A percentile compares a stretch with the other conserved stretches of the same genome.
These are phyloP conservation scores for Therioaphis trifolii DNA, from an alignment of 2,888 invertebrate species.

Conservation along the genomic window DNA sequence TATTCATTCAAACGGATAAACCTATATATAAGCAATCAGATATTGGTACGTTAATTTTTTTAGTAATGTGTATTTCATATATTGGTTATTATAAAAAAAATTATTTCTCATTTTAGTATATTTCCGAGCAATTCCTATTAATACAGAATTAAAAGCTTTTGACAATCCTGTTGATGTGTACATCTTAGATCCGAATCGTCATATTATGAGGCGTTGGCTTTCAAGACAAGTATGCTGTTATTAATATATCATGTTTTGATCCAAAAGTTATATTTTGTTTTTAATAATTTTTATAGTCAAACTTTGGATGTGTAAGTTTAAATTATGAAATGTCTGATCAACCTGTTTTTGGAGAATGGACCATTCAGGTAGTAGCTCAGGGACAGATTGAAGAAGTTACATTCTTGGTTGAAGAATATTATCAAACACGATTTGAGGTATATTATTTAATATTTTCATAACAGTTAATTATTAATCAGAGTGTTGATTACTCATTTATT, in stretches of 20 bases:
- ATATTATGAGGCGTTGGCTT: conserved; percentile 91
- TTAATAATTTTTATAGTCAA: conserved; percentile 73
- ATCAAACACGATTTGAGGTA: conserved; percentile 92
- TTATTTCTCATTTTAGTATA: conserved; percentile 73
- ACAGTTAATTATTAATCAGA: too few relatives aligned
- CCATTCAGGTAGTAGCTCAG: conserved; percentile 85
- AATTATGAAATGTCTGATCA: conserved; percentile 91
- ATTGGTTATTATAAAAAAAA: background rate
- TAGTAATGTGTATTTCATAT: background rate
- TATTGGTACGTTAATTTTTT: conserved; percentile 72
- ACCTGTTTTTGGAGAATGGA: conserved; percentile 93
- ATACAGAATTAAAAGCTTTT: conserved; percentile 90
- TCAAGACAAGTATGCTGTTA: conserved; percentile 78
- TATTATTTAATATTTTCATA: conserved; percentile 54
- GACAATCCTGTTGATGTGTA: conserved; percentile 91
- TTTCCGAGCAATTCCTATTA: conserved; percentile 92
- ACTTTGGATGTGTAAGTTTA: conserved; percentile 92
- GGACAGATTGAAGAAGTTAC: conserved; percentile 87
- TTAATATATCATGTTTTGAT: conserved; percentile 10
- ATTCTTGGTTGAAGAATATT: conserved; percentile 93
- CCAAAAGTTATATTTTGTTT: background rate
- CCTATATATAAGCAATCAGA: conserved; percentile 95
- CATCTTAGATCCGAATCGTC: conserved; percentile 88
- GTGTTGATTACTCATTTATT: conserved; percentile 26
- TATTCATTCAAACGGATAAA: conserved; percentile 94